Evolutionary conservation across 2,888 invertebrate species (phyloP).

Genomic region (Pemphredon lugubris): DNA sequence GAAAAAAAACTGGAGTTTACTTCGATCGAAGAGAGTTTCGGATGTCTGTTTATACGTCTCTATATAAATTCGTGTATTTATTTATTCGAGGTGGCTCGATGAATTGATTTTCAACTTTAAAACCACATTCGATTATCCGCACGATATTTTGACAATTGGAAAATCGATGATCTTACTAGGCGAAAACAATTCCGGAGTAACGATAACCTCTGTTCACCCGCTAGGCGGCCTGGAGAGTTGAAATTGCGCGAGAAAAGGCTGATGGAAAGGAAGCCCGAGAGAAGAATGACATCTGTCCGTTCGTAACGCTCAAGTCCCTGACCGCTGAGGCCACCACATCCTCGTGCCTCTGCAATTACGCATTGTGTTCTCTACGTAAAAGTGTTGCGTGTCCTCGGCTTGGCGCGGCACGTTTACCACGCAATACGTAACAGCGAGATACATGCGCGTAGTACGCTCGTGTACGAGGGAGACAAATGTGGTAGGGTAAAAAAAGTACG

Average conservation of each 20-base stretch:
- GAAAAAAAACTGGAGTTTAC: too few species aligned
- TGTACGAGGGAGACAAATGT: background rate
- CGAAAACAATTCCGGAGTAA: too few species aligned
- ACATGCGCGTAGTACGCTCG: background rate
- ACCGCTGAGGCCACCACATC: constrained; percentile 40
- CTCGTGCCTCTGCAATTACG: constrained; percentile 40
- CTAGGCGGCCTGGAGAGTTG: too few species aligned
- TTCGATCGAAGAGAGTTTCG: too few species aligned
- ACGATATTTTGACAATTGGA: too few species aligned
- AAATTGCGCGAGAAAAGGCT: background rate
- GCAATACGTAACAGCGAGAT: constrained; percentile 5
- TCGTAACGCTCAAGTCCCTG: constrained; percentile 32
- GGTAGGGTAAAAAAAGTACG: background rate
- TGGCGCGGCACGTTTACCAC: constrained; percentile 1
- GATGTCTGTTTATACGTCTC: too few species aligned
- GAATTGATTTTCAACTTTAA: too few species aligned
- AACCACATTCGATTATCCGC: too few species aligned
- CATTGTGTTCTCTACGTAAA: constrained; percentile 23
- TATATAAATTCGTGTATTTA: too few species aligned
- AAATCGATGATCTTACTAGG: too few species aligned
- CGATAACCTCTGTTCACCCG: too few species aligned
- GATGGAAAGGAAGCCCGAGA: constrained; percentile 13
- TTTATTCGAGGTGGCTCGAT: too few species aligned
- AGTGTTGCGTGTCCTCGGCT: background rate
- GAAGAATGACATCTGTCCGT: constrained; percentile 38